Conservation (phyloP, 2,888 invertebrate genomes). For the Drosophila hamatofila region DNA sequence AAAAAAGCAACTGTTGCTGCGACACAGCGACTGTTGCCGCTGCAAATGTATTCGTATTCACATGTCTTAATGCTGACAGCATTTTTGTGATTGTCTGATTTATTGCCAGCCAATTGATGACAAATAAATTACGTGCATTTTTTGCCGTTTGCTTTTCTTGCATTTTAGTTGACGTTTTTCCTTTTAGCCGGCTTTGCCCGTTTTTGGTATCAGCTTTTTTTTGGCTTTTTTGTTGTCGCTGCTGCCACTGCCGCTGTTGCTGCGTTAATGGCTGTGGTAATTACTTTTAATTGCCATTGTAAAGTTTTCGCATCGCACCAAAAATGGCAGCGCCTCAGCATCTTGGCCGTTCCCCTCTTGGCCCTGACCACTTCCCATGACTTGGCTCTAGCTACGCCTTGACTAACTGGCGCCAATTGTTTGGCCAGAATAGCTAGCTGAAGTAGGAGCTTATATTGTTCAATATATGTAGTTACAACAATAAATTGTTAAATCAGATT, state of each 20-base stretch:
- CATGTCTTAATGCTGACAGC: conserved; percentile 83
- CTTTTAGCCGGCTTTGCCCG: conserved; percentile 62
- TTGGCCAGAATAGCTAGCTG: conserved; percentile 17
- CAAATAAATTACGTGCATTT: conserved; percentile 78
- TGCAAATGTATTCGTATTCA: conserved; percentile 73
- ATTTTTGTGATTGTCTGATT: conserved; percentile 85
- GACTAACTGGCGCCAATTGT: conserved; percentile 46
- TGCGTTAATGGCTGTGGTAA: conserved; percentile 78
- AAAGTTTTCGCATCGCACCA: conserved; percentile 78
- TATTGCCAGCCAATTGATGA: conserved; percentile 82
- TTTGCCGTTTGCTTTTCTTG: conserved; percentile 48
- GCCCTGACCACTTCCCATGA: conserved; percentile 52
- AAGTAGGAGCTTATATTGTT: neutral
- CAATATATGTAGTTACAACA: neutral
- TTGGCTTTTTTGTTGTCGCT: conserved; percentile 17
- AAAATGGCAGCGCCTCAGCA: conserved; percentile 67
- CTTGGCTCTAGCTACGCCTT: conserved; percentile 35
- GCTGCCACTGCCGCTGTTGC: conserved; percentile 30
- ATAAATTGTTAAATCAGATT: neutral
- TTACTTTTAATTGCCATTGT: conserved; percentile 78
- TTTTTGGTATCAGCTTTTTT: conserved; percentile 61
- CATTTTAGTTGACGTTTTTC: conserved; percentile 61
- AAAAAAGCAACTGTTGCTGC: conserved; percentile 36
- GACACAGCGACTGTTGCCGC: conserved; percentile 33
- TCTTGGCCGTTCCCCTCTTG: conserved; percentile 45